Base-by-base conservation (phyloP, 2,888 invertebrate genomes). In the Scaptomyza cyrtandrae region DNA sequence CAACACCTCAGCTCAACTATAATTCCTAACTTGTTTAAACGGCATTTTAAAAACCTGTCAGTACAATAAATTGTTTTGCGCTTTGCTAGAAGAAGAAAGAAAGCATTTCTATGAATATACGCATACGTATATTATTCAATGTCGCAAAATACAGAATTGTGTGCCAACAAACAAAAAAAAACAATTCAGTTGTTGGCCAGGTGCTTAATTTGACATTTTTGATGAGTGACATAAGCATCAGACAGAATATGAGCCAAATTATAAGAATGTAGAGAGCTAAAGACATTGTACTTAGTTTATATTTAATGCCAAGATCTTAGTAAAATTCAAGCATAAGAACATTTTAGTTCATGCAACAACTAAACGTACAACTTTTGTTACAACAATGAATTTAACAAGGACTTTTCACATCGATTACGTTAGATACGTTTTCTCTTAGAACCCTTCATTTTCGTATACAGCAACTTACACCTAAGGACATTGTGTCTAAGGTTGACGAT, bases 161-260 rank as follows among this genome's bases (percentile, higher is more conserved):
- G 67, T 63, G 77, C 76, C 69, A 75, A 71, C 54, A 64, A 62
- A 45, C 37, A 45, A 16, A 2, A 33, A 45, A 16, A 2, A 33
- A 39, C 14, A 39, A 9, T 14, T 39, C 39, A 39, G 39, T 14
- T 39, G 14, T 33, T 54, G n/a, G 64, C 67, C 81, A 88, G 81
- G 81, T 82, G 81, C 14, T 24, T 45, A n/a, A 33, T 66, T 57
- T 71, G 57, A 66, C 79, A 88, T 88, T 59, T 58, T 73, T 86
- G 71, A 75, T 75, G 75, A 61, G 58, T 84, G 84, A 86, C 85
- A 84, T 80, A 80, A 83, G 75, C 77, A 44, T 16, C 9, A 52
- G 39, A 33, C n/a, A 49, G n/a, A 46, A 58, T 54, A 44, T 37
- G 9, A 39, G 9, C 39, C 9, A 39, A 4, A 14, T 39, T 29